A percentile compares a stretch with the other conserved stretches of the same genome.
Evolutionary conservation across 2,888 invertebrate genomes (phyloP).

Genomic region (Acronicta leporina): DNA sequence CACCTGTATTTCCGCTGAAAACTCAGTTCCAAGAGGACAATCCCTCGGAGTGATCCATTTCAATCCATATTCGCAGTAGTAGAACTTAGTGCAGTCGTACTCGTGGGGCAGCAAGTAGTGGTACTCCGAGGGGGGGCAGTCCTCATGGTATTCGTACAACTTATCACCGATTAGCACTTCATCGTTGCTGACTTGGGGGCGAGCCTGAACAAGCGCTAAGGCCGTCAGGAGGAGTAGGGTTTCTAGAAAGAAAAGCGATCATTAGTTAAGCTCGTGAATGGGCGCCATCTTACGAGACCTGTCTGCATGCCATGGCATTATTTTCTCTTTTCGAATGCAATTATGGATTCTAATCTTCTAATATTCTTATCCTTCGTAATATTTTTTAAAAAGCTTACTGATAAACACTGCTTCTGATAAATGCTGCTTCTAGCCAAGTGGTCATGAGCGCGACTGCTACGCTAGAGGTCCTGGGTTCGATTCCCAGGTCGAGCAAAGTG

Average conservation of each 20-base stretch:
- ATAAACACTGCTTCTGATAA: no score
- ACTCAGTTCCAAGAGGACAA: constrained; percentile 74
- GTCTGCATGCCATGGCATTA: no score
- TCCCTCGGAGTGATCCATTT: constrained; percentile 57
- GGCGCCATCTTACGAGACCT: no score
- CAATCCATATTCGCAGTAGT: constrained; percentile 77
- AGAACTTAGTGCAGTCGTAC: constrained; percentile 77
- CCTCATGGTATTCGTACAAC: constrained; percentile 89
- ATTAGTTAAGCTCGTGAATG: no score
- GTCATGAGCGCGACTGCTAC: no score
- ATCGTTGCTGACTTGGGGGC: constrained; percentile 37
- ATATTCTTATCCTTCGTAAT: no score
- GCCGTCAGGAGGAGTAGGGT: constrained; percentile 60
- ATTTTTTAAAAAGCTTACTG: no score
- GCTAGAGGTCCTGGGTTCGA: no score
- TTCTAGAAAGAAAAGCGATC: constrained; percentile 50
- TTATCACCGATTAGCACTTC: constrained; percentile 53
- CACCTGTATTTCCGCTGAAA: constrained; percentile 69
- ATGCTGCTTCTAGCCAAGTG: no score
- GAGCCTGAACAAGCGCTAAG: constrained; percentile 57
- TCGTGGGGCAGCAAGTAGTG: constrained; percentile 74
- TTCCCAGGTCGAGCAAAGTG: no score
- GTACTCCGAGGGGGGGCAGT: constrained; percentile 89
- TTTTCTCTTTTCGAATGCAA: no score
- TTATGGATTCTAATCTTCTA: no score